These are phyloP conservation scores for Pelobates cultripes DNA, from an alignment of 2,797 vertebrate species.

Conservation along the genomic window DNA sequence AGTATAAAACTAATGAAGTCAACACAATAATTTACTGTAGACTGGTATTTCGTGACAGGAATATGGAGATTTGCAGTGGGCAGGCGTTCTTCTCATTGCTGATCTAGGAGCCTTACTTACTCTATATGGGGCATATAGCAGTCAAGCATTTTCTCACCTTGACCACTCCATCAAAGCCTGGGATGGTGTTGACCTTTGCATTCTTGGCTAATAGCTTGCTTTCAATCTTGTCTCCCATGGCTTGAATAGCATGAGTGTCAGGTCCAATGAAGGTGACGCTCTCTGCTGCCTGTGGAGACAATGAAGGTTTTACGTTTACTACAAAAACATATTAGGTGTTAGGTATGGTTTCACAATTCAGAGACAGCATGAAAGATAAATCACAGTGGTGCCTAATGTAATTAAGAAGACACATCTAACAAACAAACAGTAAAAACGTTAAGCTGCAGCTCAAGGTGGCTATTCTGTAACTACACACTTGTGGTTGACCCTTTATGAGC, in stretches of 20 bases:
- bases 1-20: too few species aligned
- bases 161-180: slow-evolving; percentile 79
- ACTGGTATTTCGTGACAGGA: too few species aligned
- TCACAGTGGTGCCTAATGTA: slow-evolving; percentile 18
- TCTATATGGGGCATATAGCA: slow-evolving; percentile 51
- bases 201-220: slow-evolving; percentile 92
- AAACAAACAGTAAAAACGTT: slow-evolving; percentile 26
- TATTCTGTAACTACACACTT: slow-evolving; percentile 30
- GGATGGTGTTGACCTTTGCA: slow-evolving; percentile 87
- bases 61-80: too few species aligned
- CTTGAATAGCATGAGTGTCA: slow-evolving; percentile 87
- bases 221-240: slow-evolving; percentile 97
- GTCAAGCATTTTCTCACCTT: slow-evolving; percentile 80
- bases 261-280: slow-evolving; percentile 93
- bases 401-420: slow-evolving; percentile 13
- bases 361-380: slow-evolving; percentile 43
- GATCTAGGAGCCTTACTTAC: background rate
- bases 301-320: slow-evolving; percentile 80
- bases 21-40: too few species aligned
- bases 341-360: slow-evolving; percentile 63
- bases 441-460: background rate
- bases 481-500: background rate
- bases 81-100: too few species aligned
- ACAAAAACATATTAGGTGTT: slow-evolving; percentile 74
- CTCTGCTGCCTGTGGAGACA: slow-evolving; percentile 86